These are phyloP conservation scores for Lynx canadensis DNA, from an alignment of 2,113 vertebrate genomes.

Conservation along the genomic window DNA sequence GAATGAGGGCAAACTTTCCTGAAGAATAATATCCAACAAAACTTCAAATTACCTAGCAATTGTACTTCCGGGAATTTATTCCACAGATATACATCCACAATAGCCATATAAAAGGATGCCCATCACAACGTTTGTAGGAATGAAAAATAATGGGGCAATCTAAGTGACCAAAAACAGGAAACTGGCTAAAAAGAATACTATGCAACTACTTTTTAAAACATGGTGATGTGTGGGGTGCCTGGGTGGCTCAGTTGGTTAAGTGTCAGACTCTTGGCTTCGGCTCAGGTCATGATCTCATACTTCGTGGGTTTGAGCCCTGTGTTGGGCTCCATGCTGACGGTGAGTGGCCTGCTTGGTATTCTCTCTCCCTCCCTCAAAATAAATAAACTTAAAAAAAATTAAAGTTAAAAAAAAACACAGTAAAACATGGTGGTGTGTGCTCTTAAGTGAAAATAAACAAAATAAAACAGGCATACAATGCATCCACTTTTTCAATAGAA, in stretches of 20 bases:
- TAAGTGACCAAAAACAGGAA: background rate
- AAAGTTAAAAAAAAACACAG: no score
- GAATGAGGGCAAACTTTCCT: background rate
- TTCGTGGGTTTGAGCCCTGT: no score
- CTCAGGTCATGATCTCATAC: no score
- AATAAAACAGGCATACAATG: background rate
- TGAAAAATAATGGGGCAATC: background rate
- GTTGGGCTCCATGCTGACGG: no score
- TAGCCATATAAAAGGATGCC: background rate
- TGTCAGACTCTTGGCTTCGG: no score
- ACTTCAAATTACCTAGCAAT: background rate
- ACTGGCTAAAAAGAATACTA: background rate
- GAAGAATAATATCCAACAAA: background rate
- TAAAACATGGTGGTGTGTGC: background rate
- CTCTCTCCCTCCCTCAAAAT: no score
- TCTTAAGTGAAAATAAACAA: background rate
- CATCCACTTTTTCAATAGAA: background rate
- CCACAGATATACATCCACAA: background rate
- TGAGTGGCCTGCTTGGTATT: no score
- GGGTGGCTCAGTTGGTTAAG: no score
- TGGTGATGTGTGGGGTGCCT: background rate
- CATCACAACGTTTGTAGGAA: background rate
- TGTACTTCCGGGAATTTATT: constrained; percentile 5
- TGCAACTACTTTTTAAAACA: background rate
- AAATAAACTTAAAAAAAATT: no score